Percentiles rank a stretch among this genome's conserved stretches.
These are phyloP conservation scores for Philopotamus ludificatus DNA, from an alignment of 1,140 invertebrate species.

Conservation along the genomic window DNA sequence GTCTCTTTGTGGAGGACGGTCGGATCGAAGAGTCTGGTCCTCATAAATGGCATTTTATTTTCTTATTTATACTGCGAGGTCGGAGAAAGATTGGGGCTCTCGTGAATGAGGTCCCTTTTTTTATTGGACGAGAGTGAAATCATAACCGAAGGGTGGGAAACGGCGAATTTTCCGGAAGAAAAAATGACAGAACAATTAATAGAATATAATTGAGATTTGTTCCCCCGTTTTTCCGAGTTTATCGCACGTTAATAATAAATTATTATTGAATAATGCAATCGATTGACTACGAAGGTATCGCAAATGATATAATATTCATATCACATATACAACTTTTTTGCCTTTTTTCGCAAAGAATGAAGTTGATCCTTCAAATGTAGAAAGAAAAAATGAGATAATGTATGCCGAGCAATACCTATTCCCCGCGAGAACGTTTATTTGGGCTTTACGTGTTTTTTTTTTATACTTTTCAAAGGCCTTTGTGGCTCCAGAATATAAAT, in stretches of 20 bases:
- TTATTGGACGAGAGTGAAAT: background rate
- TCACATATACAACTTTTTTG: conserved; percentile 19
- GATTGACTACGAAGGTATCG: conserved; percentile 19
- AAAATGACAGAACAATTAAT: too few relatives aligned
- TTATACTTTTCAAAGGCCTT: background rate
- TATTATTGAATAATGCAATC: background rate
- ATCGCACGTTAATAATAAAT: background rate
- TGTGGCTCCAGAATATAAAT: conserved; percentile 27
- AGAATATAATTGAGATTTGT: too few relatives aligned
- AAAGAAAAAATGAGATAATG: conserved; percentile 20
- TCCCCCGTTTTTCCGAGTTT: too few relatives aligned
- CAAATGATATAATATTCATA: conserved; percentile 10
- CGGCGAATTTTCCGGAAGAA: too few relatives aligned
- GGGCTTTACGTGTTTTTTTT: conserved; percentile 25
- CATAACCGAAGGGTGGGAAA: too few relatives aligned
- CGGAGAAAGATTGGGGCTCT: conserved; percentile 3
- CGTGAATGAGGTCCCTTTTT: conserved; percentile 1
- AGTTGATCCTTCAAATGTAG: conserved; percentile 1
- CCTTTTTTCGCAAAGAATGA: conserved; percentile 1
- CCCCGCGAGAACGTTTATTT: conserved; percentile 24
- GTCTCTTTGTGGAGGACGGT: background rate
- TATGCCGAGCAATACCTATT: conserved; percentile 17
- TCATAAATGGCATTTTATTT: conserved; percentile 28
- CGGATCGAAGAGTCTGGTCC: background rate
- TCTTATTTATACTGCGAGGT: conserved; percentile 10